These are phyloP conservation scores for Atherinosoma microstoma DNA, from an alignment of 2,797 vertebrate species.

Conservation along the genomic window DNA sequence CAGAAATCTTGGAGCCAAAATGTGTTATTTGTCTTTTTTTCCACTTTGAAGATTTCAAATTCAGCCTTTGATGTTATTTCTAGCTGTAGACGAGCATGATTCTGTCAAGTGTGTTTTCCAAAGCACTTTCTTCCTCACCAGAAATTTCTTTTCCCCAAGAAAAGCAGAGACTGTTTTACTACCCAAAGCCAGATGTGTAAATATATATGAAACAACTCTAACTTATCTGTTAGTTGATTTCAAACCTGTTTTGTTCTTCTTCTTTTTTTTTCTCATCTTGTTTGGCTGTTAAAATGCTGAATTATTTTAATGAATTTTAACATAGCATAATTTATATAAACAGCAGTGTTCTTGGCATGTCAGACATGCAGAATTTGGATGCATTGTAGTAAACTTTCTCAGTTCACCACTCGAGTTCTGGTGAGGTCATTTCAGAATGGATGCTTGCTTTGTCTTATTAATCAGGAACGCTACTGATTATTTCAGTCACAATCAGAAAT, in stretches of 20 bases:
- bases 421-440: constrained; percentile 49
- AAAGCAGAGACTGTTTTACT: constrained; percentile 87
- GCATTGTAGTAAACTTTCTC: constrained; percentile 28
- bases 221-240: constrained; percentile 77
- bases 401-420: constrained; percentile 39
- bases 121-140: constrained; percentile 83
- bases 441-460: constrained; percentile 46
- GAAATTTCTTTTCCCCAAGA: constrained; percentile 75
- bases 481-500: constrained; percentile 33
- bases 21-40: constrained; percentile 74
- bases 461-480: constrained; percentile 30
- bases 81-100: constrained; percentile 74
- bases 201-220: constrained; percentile 77
- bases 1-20: constrained; percentile 79
- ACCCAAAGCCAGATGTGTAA: constrained; percentile 88
- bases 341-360: constrained; percentile 52
- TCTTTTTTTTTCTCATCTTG: constrained; percentile 74
- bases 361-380: constrained; percentile 35
- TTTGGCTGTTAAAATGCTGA: constrained; percentile 75
- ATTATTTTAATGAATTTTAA: constrained; percentile 44
- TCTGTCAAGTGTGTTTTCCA: constrained; percentile 69
- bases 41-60: constrained; percentile 61
- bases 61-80: constrained; percentile 62
- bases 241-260: constrained; percentile 70
- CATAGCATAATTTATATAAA: constrained; percentile 39